Evolutionary conservation across 1,140 invertebrate genomes (phyloP), one percentile per base, ranked within the genome.

Genomic region (Mercenaria mercenaria): DNA sequence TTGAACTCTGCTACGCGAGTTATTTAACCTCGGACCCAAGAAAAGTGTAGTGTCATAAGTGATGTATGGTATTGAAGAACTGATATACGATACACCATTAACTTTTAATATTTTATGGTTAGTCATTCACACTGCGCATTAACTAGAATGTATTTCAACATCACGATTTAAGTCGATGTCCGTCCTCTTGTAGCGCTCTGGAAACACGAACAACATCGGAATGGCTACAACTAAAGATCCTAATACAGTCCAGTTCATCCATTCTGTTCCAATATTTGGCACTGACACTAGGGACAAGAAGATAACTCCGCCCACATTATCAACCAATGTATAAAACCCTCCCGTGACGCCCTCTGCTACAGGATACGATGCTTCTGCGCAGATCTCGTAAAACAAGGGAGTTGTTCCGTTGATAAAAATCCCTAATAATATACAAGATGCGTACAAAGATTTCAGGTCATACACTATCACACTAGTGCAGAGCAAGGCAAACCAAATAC

Each of bases 281-380:
- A 96, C 92, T 74, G 95, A 95, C 69, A 96, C 94, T 15, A 95
- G 88, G n/a, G 95, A 93, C 10, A 96, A 88, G 89, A 97, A 96
- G 1, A 95, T 89, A 4, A 95, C 93, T 32, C 95, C 95, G 56
- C 95, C 82, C 29, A 96, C 41, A 89, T 96, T 96, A 88, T 93
- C 95, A 43, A 95, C 83, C 79, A 96, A 95, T 23, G 96, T 96
- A 92, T 96, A 94, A 90, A 96, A 95, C 26, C 96, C 96, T 23
- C 96, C 96, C n/a, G 96, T 95, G 13, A 96, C 93, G 4, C 95
- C 96, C 94, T 97, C 97, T 4, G 96, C 95, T 6, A 96, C 93
- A 0, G 97, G 97, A 92, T 96, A 97, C 8, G 96, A 95, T 26
- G 96, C 93, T 93, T 97, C 96, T 50, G 96, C 96, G 8, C 95